Conservation (phyloP, 2,888 invertebrate genomes). For the Erebia epiphron region DNA sequence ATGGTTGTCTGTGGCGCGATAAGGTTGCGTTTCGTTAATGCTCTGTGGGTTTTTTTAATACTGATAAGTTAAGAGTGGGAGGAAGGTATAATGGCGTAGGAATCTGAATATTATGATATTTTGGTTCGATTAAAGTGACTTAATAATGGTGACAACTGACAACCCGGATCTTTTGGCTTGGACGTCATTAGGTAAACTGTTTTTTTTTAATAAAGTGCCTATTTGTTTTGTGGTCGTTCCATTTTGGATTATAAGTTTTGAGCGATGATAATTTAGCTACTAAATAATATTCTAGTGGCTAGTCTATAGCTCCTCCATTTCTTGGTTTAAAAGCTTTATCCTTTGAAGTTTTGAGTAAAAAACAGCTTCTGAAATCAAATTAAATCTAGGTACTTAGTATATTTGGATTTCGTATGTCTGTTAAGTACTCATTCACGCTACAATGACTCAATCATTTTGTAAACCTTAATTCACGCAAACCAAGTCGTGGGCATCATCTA, state of each 20-base stretch:
- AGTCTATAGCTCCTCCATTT: too few relatives aligned
- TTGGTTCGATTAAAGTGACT: constrained; percentile 32
- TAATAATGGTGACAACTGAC: constrained; percentile 26
- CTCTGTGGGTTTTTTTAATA: constrained; percentile 43
- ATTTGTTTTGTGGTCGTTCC: constrained; percentile 3
- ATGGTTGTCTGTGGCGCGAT: constrained; percentile 61
- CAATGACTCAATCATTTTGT: too few relatives aligned
- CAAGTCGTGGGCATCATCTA: too few relatives aligned
- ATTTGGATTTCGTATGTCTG: too few relatives aligned
- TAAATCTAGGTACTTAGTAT: too few relatives aligned
- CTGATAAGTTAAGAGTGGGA: constrained; percentile 40
- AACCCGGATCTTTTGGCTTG: constrained; percentile 17
- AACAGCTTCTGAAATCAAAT: too few relatives aligned
- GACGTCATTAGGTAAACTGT: constrained; percentile 16
- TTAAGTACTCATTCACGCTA: too few relatives aligned
- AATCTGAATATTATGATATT: constrained; percentile 38
- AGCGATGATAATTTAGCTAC: too few relatives aligned
- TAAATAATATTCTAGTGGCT: too few relatives aligned
- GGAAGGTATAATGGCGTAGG: constrained; percentile 40
- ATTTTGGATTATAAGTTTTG: neutral
- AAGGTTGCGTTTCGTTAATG: constrained; percentile 62
- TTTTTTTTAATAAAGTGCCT: constrained; percentile 12
- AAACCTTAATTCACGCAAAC: too few relatives aligned
- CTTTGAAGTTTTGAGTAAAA: too few relatives aligned
- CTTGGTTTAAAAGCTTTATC: too few relatives aligned